Evolutionary conservation across 2,113 vertebrate genomes (phyloP).

Genomic region (Suricata suricatta): DNA sequence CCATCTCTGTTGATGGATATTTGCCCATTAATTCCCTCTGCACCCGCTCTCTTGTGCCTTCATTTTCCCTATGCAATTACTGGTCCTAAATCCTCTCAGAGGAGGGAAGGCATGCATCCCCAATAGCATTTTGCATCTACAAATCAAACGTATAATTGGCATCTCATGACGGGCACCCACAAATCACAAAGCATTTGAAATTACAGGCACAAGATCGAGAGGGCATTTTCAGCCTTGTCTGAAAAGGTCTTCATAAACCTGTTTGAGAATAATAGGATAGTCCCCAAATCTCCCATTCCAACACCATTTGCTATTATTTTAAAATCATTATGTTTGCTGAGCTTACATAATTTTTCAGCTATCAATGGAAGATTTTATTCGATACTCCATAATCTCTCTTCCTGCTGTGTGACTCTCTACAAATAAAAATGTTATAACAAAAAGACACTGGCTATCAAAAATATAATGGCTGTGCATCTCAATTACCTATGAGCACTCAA

Average conservation of each 20-base stretch:
- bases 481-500: slow-evolving; percentile 63
- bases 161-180: slow-evolving; percentile 69
- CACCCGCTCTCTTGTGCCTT: background rate
- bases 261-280: slow-evolving; percentile 55
- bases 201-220: slow-evolving; percentile 59
- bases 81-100: slow-evolving; percentile 65
- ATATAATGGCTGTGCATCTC: slow-evolving; percentile 22
- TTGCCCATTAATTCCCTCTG: slow-evolving; percentile 61
- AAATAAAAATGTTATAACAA: slow-evolving; percentile 69
- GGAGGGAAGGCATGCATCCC: slow-evolving; percentile 56
- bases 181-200: slow-evolving; percentile 76
- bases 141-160: slow-evolving; percentile 77
- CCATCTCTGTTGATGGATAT: slow-evolving; percentile 40
- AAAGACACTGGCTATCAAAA: slow-evolving; percentile 25
- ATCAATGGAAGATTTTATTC: slow-evolving; percentile 46
- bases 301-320: slow-evolving; percentile 65
- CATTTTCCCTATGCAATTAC: slow-evolving; percentile 71
- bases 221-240: slow-evolving; percentile 60
- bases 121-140: slow-evolving; percentile 70
- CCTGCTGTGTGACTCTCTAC: background rate
- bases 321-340: slow-evolving; percentile 68
- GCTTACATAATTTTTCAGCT: slow-evolving; percentile 55
- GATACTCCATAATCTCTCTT: slow-evolving; percentile 43
- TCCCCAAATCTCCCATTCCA: slow-evolving; percentile 58
- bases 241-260: slow-evolving; percentile 61